A percentile compares a stretch with the other conserved stretches of the same genome.
Evolutionary conservation across 2,888 invertebrate species (phyloP).

Genomic region (Dichetophora obliterata): DNA sequence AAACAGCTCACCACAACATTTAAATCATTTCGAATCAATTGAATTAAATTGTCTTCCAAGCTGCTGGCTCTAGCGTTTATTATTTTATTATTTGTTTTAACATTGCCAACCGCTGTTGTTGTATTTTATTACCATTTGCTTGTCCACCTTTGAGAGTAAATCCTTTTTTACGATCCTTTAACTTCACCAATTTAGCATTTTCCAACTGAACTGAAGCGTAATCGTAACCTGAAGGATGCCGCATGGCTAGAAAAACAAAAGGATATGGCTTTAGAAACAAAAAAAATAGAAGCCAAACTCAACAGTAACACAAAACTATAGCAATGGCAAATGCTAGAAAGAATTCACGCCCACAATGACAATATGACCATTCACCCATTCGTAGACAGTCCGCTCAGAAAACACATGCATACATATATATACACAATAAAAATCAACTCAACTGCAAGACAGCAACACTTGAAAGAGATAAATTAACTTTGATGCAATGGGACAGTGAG

Average conservation of each 20-base stretch:
- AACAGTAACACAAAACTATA: neutral
- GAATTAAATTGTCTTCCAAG: conserved; percentile 58
- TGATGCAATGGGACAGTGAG: conserved; percentile 53
- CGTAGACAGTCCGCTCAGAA: neutral
- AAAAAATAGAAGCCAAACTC: neutral
- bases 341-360: neutral
- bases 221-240: conserved; percentile 12
- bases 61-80: conserved; percentile 28
- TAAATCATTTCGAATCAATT: conserved; percentile 60
- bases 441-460: conserved; percentile 34
- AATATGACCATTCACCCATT: neutral
- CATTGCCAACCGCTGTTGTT: conserved; percentile 8
- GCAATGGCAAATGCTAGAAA: neutral
- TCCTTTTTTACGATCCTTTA: conserved; percentile 48
- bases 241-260: conserved; percentile 3
- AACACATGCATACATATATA: conserved; percentile 19
- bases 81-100: conserved; percentile 22
- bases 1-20: conserved; percentile 50
- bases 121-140: neutral
- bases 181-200: conserved; percentile 44
- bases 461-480: conserved; percentile 54
- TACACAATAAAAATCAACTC: conserved; percentile 35
- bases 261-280: conserved; percentile 4
- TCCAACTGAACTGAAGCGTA: conserved; percentile 13
- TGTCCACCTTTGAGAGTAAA: conserved; percentile 33